Evolutionary conservation across 2,113 vertebrate species (phyloP).

Genomic region (Pseudonaja textilis): DNA sequence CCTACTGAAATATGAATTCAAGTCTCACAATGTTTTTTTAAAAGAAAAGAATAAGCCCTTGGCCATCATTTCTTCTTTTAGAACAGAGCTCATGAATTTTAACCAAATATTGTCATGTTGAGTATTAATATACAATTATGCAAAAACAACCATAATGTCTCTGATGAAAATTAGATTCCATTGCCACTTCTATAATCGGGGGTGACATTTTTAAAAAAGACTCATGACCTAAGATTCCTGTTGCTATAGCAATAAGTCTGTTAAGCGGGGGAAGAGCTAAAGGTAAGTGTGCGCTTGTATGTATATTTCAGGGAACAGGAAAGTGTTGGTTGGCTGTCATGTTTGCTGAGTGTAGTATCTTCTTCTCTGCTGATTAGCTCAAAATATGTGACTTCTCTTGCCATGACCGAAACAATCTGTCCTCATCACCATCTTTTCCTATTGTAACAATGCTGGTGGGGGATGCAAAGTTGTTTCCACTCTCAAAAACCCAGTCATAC

Average conservation of each 20-base stretch:
- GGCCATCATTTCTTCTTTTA: constrained; percentile 59
- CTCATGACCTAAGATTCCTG: constrained; percentile 62
- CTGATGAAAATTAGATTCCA: constrained; percentile 66
- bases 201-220: constrained; percentile 46
- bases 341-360: background rate
- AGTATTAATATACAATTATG: constrained; percentile 69
- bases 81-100: constrained; percentile 67
- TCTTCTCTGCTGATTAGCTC: background rate
- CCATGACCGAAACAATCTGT: background rate
- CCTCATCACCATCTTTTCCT: background rate
- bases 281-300: constrained; percentile 54
- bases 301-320: background rate
- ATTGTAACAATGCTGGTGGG: background rate
- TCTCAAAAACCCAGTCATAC: background rate
- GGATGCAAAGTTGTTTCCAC: background rate
- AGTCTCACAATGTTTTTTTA: constrained; percentile 29
- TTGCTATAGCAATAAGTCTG: constrained; percentile 64
- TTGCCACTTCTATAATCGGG: constrained; percentile 39
- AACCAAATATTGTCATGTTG: constrained; percentile 54
- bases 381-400: background rate
- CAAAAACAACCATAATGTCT: constrained; percentile 57
- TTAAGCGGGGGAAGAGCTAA: constrained; percentile 56
- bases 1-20: constrained; percentile 32
- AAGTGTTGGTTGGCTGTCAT: background rate
- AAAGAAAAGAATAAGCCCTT: constrained; percentile 32